Percentiles rank a stretch among this genome's conserved stretches.
Evolutionary conservation across 2,888 invertebrate species (phyloP).

Genomic region (Drosophila testacea): DNA sequence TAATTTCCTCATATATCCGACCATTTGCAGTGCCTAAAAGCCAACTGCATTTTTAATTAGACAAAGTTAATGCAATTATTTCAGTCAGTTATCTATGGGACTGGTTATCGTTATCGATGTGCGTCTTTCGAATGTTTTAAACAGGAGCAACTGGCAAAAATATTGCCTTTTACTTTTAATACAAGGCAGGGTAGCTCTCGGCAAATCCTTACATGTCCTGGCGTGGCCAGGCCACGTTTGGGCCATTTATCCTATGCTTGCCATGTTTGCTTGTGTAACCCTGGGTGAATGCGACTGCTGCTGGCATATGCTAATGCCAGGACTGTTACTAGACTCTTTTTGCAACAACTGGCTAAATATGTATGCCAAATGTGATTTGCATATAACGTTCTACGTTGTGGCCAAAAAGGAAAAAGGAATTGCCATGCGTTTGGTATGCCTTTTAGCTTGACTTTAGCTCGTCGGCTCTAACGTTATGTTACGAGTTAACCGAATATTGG

Average conservation of each 20-base stretch:
- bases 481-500: slow-evolving; percentile 36
- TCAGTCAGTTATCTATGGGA: slow-evolving; percentile 33
- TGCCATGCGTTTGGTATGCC: slow-evolving; percentile 58
- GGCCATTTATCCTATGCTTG: slow-evolving; percentile 37
- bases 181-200: neutral
- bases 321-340: slow-evolving; percentile 47
- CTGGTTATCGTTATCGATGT: slow-evolving; percentile 46
- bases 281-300: slow-evolving; percentile 34
- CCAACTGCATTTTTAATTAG: slow-evolving; percentile 72
- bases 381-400: slow-evolving; percentile 67
- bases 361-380: slow-evolving; percentile 79
- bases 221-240: slow-evolving; percentile 8
- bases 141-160: slow-evolving; percentile 22
- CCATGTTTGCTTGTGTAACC: slow-evolving; percentile 50
- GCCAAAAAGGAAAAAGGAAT: neutral
- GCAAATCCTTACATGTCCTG: slow-evolving; percentile 40
- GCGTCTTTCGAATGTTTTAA: slow-evolving; percentile 27
- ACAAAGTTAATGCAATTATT: slow-evolving; percentile 67
- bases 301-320: slow-evolving; percentile 73
- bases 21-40: slow-evolving; percentile 66
- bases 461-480: slow-evolving; percentile 45
- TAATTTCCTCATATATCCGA: slow-evolving; percentile 60
- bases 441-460: slow-evolving; percentile 48
- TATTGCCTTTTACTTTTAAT: slow-evolving; percentile 47
- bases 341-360: slow-evolving; percentile 72